Percentiles rank a stretch among this genome's conserved stretches.
These are phyloP conservation scores for Notolepis coatsorum DNA, from an alignment of 2,797 vertebrate species.

Conservation along the genomic window DNA sequence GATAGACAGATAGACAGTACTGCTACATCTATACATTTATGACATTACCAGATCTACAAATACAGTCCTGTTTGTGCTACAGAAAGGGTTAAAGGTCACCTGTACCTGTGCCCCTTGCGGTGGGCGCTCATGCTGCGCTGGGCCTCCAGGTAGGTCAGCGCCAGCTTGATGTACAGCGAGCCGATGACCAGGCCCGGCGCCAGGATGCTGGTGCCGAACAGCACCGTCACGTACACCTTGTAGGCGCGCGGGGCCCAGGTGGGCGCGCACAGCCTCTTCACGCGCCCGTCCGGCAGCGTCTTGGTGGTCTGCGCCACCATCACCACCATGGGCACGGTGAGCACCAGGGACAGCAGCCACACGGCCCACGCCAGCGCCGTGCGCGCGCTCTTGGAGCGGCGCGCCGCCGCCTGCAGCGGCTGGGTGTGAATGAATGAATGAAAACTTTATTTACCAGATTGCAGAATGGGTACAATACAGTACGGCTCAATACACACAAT, in stretches of 20 bases:
- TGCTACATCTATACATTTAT: too few species aligned
- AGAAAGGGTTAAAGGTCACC: too few species aligned
- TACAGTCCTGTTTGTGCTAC: too few species aligned
- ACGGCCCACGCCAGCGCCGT: constrained; percentile 86
- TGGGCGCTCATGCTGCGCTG: constrained; percentile 82
- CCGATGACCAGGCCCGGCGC: constrained; percentile 90
- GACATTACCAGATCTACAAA: too few species aligned
- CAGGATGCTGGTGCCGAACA: constrained; percentile 94
- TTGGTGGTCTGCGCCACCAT: constrained; percentile 87
- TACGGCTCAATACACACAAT: too few species aligned
- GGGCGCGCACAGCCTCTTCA: constrained; percentile 89
- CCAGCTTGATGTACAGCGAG: constrained; percentile 88
- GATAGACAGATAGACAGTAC: too few species aligned
- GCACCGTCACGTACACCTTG: constrained; percentile 88
- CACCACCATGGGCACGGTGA: constrained; percentile 90
- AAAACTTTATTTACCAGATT: too few species aligned
- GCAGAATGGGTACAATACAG: too few species aligned
- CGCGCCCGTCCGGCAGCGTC: constrained; percentile 69
- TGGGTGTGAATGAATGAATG: too few species aligned
- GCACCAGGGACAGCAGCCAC: constrained; percentile 87
- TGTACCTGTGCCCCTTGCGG: constrained; percentile 48
- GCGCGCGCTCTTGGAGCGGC: constrained; percentile 85
- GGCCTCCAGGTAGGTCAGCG: constrained; percentile 89
- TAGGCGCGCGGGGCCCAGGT: constrained; percentile 89
- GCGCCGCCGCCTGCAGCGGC: constrained; percentile 87